Conservation (phyloP, 2,888 invertebrate species). For the Vannuccia rotundouncinata region DNA sequence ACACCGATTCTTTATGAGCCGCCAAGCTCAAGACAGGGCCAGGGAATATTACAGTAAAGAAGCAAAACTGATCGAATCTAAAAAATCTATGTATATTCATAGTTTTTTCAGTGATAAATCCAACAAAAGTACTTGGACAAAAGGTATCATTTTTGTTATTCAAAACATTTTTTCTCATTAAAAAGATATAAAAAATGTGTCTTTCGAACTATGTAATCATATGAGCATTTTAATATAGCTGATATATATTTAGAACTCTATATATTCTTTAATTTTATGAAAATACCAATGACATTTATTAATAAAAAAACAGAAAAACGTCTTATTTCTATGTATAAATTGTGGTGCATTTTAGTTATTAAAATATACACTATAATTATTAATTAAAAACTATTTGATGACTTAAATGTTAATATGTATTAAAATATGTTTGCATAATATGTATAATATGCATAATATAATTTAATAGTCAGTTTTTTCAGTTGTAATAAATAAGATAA, state of each 20-base stretch:
- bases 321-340: neutral
- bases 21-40: neutral
- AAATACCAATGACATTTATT: neutral
- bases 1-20: neutral
- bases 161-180: neutral
- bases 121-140: neutral
- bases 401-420: neutral
- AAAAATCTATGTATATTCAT: neutral
- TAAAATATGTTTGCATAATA: neutral
- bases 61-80: neutral
- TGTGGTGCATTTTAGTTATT: neutral
- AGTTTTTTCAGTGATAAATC: neutral
- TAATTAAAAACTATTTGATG: neutral
- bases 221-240: neutral
- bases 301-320: neutral
- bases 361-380: neutral
- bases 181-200: neutral
- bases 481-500: neutral
- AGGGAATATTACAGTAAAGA: neutral
- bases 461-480: neutral
- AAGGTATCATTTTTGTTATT: neutral
- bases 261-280: neutral
- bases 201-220: neutral
- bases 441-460: neutral
- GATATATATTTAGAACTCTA: neutral